These are phyloP conservation scores for Brachionus paranguensis DNA, from an alignment of 1,140 invertebrate species.

Conservation along the genomic window DNA sequence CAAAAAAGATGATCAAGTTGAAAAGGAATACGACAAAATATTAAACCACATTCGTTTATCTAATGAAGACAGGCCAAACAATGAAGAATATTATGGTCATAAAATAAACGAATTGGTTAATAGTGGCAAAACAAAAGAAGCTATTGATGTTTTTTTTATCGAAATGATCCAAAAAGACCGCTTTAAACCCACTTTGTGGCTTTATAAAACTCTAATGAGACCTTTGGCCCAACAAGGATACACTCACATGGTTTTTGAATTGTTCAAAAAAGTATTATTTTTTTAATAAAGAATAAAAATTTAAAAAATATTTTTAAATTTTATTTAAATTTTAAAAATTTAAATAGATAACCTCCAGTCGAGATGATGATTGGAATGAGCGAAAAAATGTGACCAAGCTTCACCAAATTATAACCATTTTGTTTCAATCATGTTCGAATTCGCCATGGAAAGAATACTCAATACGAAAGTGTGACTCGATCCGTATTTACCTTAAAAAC, in stretches of 20 bases:
- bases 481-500: slow-evolving; percentile 15
- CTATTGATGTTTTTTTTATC: not conserved
- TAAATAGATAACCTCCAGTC: not conserved
- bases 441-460: slow-evolving; percentile 33
- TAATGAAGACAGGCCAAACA: slow-evolving; percentile 12
- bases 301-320: no score
- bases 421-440: slow-evolving; percentile 20
- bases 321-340: not conserved
- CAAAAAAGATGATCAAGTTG: not conserved
- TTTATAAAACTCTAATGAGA: slow-evolving; percentile 32
- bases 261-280: slow-evolving; percentile 20
- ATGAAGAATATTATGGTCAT: slow-evolving; percentile 15
- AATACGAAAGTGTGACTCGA: slow-evolving; percentile 31
- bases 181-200: slow-evolving; percentile 17
- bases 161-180: slow-evolving; percentile 37
- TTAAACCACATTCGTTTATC: slow-evolving; percentile 4
- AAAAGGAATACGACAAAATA: slow-evolving; percentile 25
- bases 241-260: slow-evolving; percentile 37
- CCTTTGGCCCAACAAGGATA: not conserved
- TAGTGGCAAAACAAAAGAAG: slow-evolving; percentile 12
- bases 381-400: not conserved
- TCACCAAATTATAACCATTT: slow-evolving; percentile 25
- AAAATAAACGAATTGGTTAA: slow-evolving; percentile 22
- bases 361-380: slow-evolving; percentile 30
- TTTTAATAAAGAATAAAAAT: no score